Percentiles rank a stretch among this genome's conserved stretches.
Evolutionary conservation across 2,113 vertebrate genomes (phyloP).

Genomic region (Andinoacara biseriatus): DNA sequence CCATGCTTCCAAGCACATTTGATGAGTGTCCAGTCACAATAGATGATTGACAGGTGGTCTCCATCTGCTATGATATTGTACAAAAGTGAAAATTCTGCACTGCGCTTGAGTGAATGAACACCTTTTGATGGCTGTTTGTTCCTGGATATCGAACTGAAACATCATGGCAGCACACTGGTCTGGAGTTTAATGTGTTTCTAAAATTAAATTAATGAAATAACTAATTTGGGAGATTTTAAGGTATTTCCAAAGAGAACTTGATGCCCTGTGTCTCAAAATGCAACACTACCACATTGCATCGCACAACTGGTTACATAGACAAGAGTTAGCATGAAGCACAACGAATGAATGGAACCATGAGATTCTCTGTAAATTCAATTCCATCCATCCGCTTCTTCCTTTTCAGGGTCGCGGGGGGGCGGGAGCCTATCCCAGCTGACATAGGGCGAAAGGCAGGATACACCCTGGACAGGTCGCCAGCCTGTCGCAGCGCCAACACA

Average conservation of each 20-base stretch:
- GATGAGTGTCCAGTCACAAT: too few species aligned
- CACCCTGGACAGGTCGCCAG: too few species aligned
- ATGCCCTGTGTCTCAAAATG: neutral
- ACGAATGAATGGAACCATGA: neutral
- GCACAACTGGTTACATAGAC: neutral
- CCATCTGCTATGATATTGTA: neutral
- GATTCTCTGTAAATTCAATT: neutral
- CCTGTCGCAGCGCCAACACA: too few species aligned
- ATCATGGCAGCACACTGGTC: fast-evolving
- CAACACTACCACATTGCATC: neutral
- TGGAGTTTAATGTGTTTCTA: neutral
- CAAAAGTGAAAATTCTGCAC: neutral
- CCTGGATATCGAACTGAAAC: neutral
- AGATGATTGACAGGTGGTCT: fast-evolving
- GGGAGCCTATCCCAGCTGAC: too few species aligned
- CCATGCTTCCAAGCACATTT: too few species aligned
- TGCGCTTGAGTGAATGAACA: neutral
- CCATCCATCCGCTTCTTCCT: too few species aligned
- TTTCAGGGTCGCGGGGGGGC: too few species aligned
- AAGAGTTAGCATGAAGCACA: neutral
- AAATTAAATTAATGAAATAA: neutral
- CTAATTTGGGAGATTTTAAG: neutral
- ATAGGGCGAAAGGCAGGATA: too few species aligned
- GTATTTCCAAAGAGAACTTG: fast-evolving
- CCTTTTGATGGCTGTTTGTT: neutral